Evolutionary conservation across 2,888 invertebrate genomes (phyloP).

Genomic region (Apomyelois bistriatella): DNA sequence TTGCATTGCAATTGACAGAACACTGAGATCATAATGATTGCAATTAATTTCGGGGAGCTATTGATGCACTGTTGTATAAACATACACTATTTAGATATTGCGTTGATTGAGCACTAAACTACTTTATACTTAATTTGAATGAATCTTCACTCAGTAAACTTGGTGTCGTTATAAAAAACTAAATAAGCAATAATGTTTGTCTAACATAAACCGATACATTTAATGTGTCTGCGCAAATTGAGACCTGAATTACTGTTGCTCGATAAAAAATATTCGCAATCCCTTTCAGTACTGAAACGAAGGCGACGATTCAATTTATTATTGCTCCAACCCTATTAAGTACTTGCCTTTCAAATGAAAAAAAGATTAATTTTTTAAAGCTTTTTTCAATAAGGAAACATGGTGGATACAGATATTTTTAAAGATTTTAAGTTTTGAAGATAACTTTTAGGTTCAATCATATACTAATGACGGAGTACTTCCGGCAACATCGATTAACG

Average conservation of each 20-base stretch:
- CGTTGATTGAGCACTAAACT: no score
- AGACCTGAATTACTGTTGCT: conserved; percentile 6
- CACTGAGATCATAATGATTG: no score
- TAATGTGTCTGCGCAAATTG: background rate
- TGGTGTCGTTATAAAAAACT: background rate
- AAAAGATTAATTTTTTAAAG: conserved; percentile 17
- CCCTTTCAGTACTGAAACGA: conserved; percentile 17
- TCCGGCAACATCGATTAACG: no score
- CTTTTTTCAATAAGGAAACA: background rate
- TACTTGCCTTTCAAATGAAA: conserved; percentile 20
- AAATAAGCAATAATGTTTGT: background rate
- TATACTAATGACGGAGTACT: no score
- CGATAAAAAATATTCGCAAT: conserved; percentile 18
- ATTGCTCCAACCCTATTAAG: conserved; percentile 20
- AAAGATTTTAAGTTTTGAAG: no score
- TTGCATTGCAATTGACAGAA: no score
- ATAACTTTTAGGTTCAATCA: no score
- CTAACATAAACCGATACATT: background rate
- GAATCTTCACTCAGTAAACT: no score
- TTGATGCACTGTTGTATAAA: no score
- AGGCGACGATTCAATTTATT: conserved; percentile 24
- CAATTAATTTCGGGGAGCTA: no score
- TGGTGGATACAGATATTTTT: background rate
- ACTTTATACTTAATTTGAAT: no score
- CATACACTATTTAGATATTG: no score